Conservation (phyloP, 2,888 invertebrate genomes). For the Bugulina stolonifera region DNA sequence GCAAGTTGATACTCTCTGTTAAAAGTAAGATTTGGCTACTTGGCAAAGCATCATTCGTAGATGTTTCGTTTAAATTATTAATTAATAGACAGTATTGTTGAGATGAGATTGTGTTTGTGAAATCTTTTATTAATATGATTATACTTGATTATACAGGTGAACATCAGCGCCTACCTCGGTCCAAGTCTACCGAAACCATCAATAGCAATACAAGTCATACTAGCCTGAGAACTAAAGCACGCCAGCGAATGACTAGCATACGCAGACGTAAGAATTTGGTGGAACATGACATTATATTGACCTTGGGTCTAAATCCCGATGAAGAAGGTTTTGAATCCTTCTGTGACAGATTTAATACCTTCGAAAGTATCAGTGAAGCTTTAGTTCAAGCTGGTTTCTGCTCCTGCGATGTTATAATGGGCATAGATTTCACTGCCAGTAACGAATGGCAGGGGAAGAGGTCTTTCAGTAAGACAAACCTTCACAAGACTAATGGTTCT, state of each 20-base stretch:
- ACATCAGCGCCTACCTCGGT: too few relatives aligned
- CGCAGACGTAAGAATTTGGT: background rate
- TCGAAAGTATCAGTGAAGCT: conserved; percentile 51
- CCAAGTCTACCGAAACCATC: background rate
- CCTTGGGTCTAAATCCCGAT: conserved; percentile 8
- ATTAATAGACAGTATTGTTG: too few relatives aligned
- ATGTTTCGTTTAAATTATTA: too few relatives aligned
- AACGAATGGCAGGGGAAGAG: conserved; percentile 58
- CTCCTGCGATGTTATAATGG: conserved; percentile 56
- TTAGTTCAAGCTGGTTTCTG: conserved; percentile 55
- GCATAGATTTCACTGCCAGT: conserved; percentile 57
- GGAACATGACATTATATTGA: conserved; percentile 6
- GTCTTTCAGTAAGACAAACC: conserved; percentile 53
- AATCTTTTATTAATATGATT: too few relatives aligned
- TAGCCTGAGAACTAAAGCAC: background rate
- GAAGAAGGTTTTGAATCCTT: conserved; percentile 21
- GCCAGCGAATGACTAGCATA: background rate
- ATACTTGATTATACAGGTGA: too few relatives aligned
- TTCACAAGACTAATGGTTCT: conserved; percentile 49
- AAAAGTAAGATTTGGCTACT: too few relatives aligned
- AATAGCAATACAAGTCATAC: background rate
- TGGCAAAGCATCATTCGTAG: too few relatives aligned
- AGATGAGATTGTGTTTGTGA: too few relatives aligned
- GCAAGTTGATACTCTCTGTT: too few relatives aligned
- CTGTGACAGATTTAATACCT: conserved; percentile 38